phyloP scores from a whole-genome alignment of 2,888 invertebrate species.

The Callyntrura sp. region DNA sequence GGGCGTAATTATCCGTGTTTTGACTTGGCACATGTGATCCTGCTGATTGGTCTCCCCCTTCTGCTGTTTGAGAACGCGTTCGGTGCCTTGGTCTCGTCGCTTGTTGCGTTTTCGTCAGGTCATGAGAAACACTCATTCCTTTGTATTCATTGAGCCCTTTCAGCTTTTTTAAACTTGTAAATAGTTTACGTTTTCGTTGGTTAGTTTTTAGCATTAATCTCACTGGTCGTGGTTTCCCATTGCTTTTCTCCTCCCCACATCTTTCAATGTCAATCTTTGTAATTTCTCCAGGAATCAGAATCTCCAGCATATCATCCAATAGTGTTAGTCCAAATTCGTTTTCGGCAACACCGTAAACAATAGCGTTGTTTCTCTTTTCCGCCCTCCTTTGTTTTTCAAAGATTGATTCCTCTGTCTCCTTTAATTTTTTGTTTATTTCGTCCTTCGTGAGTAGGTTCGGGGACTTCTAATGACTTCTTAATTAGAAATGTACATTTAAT shows the following conservation, averaged over 20 bases:
- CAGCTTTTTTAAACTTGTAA: not conserved
- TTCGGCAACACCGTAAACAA: conserved; percentile 3
- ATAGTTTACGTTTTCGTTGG: not conserved
- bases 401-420: not conserved
- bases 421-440: not conserved
- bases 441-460: too few species aligned
- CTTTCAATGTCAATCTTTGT: not conserved
- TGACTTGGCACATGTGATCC: not conserved
- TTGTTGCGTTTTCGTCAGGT: not conserved
- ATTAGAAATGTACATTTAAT: too few species aligned
- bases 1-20: not conserved
- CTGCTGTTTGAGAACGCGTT: not conserved
- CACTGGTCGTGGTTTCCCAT: not conserved
- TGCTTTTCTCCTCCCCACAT: not conserved
- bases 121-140: not conserved
- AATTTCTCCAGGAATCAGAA: not conserved
- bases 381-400: not conserved
- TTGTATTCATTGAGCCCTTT: not conserved
- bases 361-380: conserved; percentile 3
- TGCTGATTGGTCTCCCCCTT: not conserved
- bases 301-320: not conserved
- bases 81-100: not conserved
- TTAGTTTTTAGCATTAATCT: not conserved
- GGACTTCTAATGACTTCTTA: too few species aligned
- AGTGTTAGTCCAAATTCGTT: not conserved